Evolutionary conservation across 2,113 vertebrate species (phyloP), one percentile per base, ranked within the genome.

Genomic region (Lepus americanus): DNA sequence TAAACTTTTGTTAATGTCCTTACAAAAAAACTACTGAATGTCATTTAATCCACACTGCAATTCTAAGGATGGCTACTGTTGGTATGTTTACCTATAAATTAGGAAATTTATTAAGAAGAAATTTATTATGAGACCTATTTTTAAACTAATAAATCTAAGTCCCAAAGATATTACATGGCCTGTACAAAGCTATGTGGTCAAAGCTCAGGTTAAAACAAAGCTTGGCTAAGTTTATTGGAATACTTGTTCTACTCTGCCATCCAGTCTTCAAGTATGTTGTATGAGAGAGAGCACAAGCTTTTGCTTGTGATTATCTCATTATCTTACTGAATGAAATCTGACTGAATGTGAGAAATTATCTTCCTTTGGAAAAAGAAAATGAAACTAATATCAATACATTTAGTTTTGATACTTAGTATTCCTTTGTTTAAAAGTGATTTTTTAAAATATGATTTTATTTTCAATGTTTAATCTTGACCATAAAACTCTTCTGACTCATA

Each of bases 401-500:
- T 92, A 89, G 67, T 74, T 80, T 89, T 78, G 44, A 84, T 87
- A 73, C 23, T 22, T 14, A 74, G 20, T 67, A 66, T 55, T 20
- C 74, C 86, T 94, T 89, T 77, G 12, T 79, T 91, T 66, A 77
- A 91, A 91, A 80, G 22, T n/a, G 44, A 44, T 44, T 44, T 44
- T 44, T 73, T 19, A 22, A 95, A 89, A 87, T 44, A 72, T 25
- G 23, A 44, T 95, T 86, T 90, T 79, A 69, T 95, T 94, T 85
- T 89, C 22, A 55, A 61, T 87, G 25, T 79, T 6, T 53, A 70
- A 20, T 0, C 5, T 29, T 95, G 14, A 53, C 22, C 51, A 53
- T 77, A 72, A 81, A 92, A 61, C 29, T 82, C 44, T 63, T 85
- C 77, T 86, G 82, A 84, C 16, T 93, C 13, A 33, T 76, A 85